Evolutionary conservation across 2,888 invertebrate genomes (phyloP).

Genomic region (Hyposoter dolosus): DNA sequence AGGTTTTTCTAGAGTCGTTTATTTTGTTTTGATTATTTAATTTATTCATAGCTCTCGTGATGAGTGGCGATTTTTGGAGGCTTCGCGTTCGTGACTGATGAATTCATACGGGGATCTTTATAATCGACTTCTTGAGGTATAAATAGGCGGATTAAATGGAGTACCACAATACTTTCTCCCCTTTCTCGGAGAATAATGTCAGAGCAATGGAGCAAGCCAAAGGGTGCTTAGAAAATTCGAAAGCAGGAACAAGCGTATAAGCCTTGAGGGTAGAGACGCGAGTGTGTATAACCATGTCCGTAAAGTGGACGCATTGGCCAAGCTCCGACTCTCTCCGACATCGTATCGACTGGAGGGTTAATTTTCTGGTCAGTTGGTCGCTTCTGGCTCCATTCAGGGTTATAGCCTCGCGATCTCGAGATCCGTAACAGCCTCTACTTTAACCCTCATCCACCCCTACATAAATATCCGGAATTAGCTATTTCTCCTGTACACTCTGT

Average conservation of each 20-base stretch:
- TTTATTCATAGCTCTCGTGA: neutral
- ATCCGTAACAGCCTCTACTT: slow-evolving; percentile 83
- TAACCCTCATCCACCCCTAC: slow-evolving; percentile 80
- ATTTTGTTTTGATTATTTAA: neutral
- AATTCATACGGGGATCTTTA: slow-evolving; percentile 2
- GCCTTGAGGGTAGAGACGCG: slow-evolving; percentile 58
- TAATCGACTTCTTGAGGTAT: slow-evolving; percentile 22
- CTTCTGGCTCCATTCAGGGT: slow-evolving; percentile 84
- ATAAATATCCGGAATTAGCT: slow-evolving; percentile 85
- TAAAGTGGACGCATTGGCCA: slow-evolving; percentile 64
- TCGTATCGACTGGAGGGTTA: slow-evolving; percentile 84
- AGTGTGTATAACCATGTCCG: slow-evolving; percentile 62
- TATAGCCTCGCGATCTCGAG: slow-evolving; percentile 83
- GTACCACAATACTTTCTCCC: slow-evolving; percentile 41
- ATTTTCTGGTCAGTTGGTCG: slow-evolving; percentile 85
- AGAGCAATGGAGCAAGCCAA: slow-evolving; percentile 52
- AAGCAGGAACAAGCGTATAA: slow-evolving; percentile 58
- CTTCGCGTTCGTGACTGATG: neutral
- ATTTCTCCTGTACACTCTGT: slow-evolving; percentile 82
- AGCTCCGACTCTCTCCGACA: slow-evolving; percentile 62
- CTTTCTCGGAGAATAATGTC: slow-evolving; percentile 59
- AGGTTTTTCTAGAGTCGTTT: neutral
- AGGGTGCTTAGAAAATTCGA: slow-evolving; percentile 66
- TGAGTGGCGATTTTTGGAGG: neutral
- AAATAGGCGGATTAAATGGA: slow-evolving; percentile 55